These are phyloP conservation scores for Paelopatides confundens DNA, from an alignment of 53 echinoderm and acorn worm species.

Conservation along the genomic window DNA sequence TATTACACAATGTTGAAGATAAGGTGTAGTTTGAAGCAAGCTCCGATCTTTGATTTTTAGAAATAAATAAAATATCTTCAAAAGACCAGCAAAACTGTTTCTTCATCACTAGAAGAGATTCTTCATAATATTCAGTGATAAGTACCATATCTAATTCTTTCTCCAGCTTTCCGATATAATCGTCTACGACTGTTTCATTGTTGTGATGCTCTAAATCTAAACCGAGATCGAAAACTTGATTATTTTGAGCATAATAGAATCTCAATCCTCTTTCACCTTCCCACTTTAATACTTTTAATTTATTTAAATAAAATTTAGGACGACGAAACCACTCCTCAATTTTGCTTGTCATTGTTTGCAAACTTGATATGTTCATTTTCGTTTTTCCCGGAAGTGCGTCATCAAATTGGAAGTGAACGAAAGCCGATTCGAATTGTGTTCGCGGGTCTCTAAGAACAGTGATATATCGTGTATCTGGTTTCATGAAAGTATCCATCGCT, in stretches of 20 bases:
- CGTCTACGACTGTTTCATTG: slow-evolving; percentile 57
- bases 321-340: slow-evolving; percentile 66
- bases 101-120: slow-evolving; percentile 76
- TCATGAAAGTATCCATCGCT: slow-evolving; percentile 80
- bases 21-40: not conserved
- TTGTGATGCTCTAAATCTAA: slow-evolving; percentile 69
- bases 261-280: slow-evolving; percentile 64
- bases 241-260: slow-evolving; percentile 76
- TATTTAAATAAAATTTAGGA: slow-evolving; percentile 64
- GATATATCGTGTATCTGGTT: slow-evolving; percentile 67
- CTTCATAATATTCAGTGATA: slow-evolving; percentile 82
- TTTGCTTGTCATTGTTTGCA: not conserved
- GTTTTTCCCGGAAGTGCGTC: not conserved
- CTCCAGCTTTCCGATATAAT: slow-evolving; percentile 53
- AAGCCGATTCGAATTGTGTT: not conserved
- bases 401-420: slow-evolving; percentile 15
- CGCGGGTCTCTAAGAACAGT: slow-evolving; percentile 34
- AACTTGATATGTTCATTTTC: not conserved
- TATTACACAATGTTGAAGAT: slow-evolving; percentile 33
- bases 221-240: slow-evolving; percentile 83
- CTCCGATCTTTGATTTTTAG: slow-evolving; percentile 75
- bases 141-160: slow-evolving; percentile 73
- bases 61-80: slow-evolving; percentile 74
- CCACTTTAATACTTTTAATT: slow-evolving; percentile 67
- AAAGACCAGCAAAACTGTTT: slow-evolving; percentile 74